Evolutionary conservation across 2,888 invertebrate genomes (phyloP), one percentile per base, ranked within the genome.

Genomic region (Myathropa florea): DNA sequence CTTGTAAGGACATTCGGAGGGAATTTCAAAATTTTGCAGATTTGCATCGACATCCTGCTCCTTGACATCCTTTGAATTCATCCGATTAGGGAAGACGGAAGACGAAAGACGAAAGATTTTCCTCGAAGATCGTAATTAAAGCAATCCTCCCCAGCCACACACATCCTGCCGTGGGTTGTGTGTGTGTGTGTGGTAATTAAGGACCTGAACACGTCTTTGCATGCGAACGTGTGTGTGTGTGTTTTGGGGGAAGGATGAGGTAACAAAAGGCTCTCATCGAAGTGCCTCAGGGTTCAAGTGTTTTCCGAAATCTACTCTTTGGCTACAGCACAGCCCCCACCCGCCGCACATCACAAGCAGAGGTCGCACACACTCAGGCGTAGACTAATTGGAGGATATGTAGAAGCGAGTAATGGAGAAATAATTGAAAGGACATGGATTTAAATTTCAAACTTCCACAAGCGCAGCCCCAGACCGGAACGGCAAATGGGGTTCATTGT

Each of bases 381-480:
- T 21, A 18, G 70, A 65, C 83, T 86, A 83, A 85, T 86, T 82
- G 86, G 39, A 39, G 57, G 46, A 71, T 71, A 79, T 83, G 83
- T 79, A 67, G 65, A 18, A 70, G 65, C 72, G 70, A 71, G 75
- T 83, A 86, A 86, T 86, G 63, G 83, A 71, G 79, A 86, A 86
- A 75, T 86, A 86, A 86, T 86, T 83, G 86, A 86, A 86, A 78
- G 75, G 75, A 83, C 83, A 83, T 79, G 86, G 86, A 83, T 72
- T 86, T 83, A 76, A 83, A 83, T 75, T 79, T 82, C 30, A 60
- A 65, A 73, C 55, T 64, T 57, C 55, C 10, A 59, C 60, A 72
- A 79, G 57, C 65, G 28, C 46, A 80, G 24, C 57, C n/a, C 65
- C 67, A 73, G 24, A 59, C 18, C 65, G 24, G 63, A 55, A 28